Conservation (phyloP, 35 echinoderm and acorn worm species). For the Ophiothrix spiculata region DNA sequence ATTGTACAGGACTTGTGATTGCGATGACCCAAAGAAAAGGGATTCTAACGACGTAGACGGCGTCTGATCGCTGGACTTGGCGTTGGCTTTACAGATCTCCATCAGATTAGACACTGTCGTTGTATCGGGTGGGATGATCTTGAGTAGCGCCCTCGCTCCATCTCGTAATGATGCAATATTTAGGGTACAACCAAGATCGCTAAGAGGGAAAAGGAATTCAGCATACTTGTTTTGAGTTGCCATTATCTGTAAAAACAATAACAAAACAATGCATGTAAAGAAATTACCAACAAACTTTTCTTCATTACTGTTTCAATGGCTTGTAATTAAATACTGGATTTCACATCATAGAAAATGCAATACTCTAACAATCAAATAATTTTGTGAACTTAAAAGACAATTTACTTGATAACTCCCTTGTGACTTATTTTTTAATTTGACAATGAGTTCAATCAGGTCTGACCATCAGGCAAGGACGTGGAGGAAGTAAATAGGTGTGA, state of each 20-base stretch:
- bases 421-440: no score
- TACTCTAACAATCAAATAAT: no score
- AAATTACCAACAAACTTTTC: constrained; percentile 61
- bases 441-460: neutral
- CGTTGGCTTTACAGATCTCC: constrained; percentile 44
- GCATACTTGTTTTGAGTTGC: constrained; percentile 72
- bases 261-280: constrained; percentile 84
- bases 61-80: constrained; percentile 73
- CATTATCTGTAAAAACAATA: constrained; percentile 73
- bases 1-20: constrained; percentile 93
- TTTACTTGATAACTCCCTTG: no score
- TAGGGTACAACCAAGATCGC: constrained; percentile 78
- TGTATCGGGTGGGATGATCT: constrained; percentile 82
- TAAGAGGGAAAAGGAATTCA: constrained; percentile 85
- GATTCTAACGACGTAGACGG: constrained; percentile 67
- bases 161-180: constrained; percentile 64
- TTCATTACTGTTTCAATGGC: constrained; percentile 55
- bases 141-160: constrained; percentile 80
- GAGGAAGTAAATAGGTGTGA: no score
- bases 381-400: no score
- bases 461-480: no score
- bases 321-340: constrained; percentile 46
- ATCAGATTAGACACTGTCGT: constrained; percentile 40
- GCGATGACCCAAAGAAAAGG: constrained; percentile 93
- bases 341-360: constrained; percentile 27